Base-by-base conservation (phyloP, 2,113 vertebrate species). In the Oophaga pumilio region DNA sequence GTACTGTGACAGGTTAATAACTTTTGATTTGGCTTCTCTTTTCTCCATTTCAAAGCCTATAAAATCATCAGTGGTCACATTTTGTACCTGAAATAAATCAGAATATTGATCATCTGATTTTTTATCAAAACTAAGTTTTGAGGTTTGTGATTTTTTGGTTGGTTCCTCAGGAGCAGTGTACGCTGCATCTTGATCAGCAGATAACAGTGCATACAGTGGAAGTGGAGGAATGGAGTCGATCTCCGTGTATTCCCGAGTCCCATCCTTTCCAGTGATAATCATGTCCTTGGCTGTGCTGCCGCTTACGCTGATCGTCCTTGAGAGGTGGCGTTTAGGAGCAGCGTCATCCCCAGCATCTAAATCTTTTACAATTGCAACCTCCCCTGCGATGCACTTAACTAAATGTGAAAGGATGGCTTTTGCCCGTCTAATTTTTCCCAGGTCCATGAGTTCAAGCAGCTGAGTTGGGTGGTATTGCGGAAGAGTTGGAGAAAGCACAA, bases 381-480 rank as follows among this genome's bases (percentile, higher is more conserved):
- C 98, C 26, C 98, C 98, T 0, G 98, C 98, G 22, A 99, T 98
- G 85, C 98, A 99, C 90, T 99, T 99, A 13, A 99, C 98, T 92
- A 99, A 95, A 91, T 99, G 98, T 0, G 98, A 97, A 0, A 99
- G 95, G 89, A 99, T 99, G 89, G 98, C 98, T 95, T 99, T 99
- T 62, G 98, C 98, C 77, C 98, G 94, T 50, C 97, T 94, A 89
- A 98, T 97, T 91, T 97, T 98, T 81, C 98, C 98, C 90, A 99
- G 92, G 89, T 99, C 98, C 98, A 99, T 99, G 88, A 99, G 93
- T 91, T 99, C 98, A 83, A 99, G 90, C 60, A 99, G 93, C 71
- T 99, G 98, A 0, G 97, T 99, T 81, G 98, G 98, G 90, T 99
- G 98, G 92, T 99, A 99, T 89, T 99, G 98, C 8, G 98, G 97